These are phyloP conservation scores for Drosophila sproati DNA, from an alignment of 1,140 invertebrate genomes.

Conservation along the genomic window DNA sequence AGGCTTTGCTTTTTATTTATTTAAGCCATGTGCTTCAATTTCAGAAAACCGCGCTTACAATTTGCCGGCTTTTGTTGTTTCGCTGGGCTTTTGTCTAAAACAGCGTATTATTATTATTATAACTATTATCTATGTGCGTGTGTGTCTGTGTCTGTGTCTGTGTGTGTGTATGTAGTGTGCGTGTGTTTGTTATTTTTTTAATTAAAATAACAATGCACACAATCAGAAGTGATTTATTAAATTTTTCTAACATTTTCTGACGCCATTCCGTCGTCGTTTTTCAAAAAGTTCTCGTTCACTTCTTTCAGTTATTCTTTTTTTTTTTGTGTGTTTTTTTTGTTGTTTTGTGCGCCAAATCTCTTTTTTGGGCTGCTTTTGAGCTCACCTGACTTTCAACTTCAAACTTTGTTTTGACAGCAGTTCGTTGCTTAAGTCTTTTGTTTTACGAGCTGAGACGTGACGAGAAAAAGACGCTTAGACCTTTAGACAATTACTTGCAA, in stretches of 20 bases:
- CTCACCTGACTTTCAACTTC: not conserved
- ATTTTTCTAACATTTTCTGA: constrained; percentile 55
- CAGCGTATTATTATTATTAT: constrained; percentile 45
- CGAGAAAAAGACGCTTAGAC: not conserved
- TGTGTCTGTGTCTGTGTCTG: constrained; percentile 10
- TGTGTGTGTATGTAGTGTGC: constrained; percentile 11
- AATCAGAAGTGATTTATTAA: constrained; percentile 80
- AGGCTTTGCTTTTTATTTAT: constrained; percentile 47
- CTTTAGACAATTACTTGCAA: constrained; percentile 14
- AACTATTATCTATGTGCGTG: constrained; percentile 34
- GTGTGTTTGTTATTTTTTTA: constrained; percentile 50
- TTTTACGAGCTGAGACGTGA: constrained; percentile 2
- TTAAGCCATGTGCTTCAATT: constrained; percentile 70
- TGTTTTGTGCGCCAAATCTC: constrained; percentile 3
- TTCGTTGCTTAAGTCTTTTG: constrained; percentile 57
- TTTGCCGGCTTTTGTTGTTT: constrained; percentile 58
- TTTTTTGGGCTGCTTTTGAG: constrained; percentile 25
- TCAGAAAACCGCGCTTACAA: constrained; percentile 31
- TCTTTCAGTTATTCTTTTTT: not conserved
- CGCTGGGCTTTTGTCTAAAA: constrained; percentile 52
- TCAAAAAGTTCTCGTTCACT: constrained; percentile 1
- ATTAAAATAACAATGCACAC: constrained; percentile 75
- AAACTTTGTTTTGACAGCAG: constrained; percentile 17
- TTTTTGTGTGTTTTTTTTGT: constrained; percentile 9
- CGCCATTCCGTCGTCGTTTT: constrained; percentile 28